A percentile compares a stretch with the other conserved stretches of the same genome.
Conservation (phyloP, 2,797 vertebrate species). For the Chaunax sp. region DNA sequence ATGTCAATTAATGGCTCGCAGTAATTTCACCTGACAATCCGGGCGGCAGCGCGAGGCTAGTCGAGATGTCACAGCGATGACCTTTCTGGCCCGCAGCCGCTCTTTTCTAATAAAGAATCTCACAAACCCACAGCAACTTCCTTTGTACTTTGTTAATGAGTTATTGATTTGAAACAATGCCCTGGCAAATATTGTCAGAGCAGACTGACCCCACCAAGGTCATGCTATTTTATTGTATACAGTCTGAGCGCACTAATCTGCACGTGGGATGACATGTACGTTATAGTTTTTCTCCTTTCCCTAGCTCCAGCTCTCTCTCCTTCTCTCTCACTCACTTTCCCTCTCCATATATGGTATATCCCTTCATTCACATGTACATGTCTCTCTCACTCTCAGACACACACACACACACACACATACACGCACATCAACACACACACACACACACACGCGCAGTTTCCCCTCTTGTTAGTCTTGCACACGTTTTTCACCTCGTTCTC, state of each 20-base stretch:
- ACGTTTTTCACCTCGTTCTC: slow-evolving; percentile 78
- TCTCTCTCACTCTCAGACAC: slow-evolving; percentile 15
- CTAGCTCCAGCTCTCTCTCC: neutral
- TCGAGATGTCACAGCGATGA: slow-evolving; percentile 95
- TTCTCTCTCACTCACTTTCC: slow-evolving; percentile 13
- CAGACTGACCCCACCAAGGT: slow-evolving; percentile 91
- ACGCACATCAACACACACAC: too few species aligned
- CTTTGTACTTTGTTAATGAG: slow-evolving; percentile 99
- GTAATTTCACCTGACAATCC: slow-evolving; percentile 99
- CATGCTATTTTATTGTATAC: slow-evolving; percentile 87
- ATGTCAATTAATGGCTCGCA: slow-evolving; percentile 95
- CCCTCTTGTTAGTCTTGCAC: slow-evolving; percentile 69
- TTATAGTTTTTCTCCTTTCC: slow-evolving; percentile 68
- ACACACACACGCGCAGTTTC: slow-evolving; percentile 7
- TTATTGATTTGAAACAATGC: slow-evolving; percentile 99
- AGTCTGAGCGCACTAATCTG: slow-evolving; percentile 87
- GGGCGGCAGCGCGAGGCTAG: slow-evolving; percentile 87
- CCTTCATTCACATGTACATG: slow-evolving; percentile 57
- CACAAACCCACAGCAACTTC: slow-evolving; percentile 90
- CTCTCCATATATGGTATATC: slow-evolving; percentile 46
- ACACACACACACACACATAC: slow-evolving; percentile 9
- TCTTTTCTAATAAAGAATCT: slow-evolving; percentile 94
- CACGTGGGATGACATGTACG: slow-evolving; percentile 62
- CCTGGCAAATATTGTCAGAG: slow-evolving; percentile 96
- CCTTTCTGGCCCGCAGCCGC: slow-evolving; percentile 94